A percentile compares a stretch with the other conserved stretches of the same genome.
These are phyloP conservation scores for Sebastes wilsoni DNA, from an alignment of 2,797 vertebrate genomes.

Conservation along the genomic window DNA sequence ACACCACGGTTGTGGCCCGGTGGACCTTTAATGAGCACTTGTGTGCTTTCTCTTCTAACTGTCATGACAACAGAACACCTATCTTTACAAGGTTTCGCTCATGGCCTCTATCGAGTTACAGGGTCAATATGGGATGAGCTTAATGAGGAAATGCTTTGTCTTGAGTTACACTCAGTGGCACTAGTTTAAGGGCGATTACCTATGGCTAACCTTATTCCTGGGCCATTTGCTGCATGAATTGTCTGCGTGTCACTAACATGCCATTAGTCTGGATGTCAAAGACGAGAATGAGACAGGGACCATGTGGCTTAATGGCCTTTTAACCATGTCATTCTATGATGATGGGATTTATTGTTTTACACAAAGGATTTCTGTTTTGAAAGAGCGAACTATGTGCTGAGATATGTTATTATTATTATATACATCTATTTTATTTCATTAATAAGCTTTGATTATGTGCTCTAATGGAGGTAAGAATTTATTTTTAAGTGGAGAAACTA, in stretches of 20 bases:
- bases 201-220: constrained; percentile 72
- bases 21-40: constrained; percentile 65
- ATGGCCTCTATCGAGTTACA: constrained; percentile 66
- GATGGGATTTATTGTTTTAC: constrained; percentile 25
- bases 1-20: constrained; percentile 6
- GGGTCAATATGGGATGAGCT: constrained; percentile 69
- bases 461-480: constrained; percentile 19
- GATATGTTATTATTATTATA: constrained; percentile 11
- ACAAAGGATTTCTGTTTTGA: constrained; percentile 31
- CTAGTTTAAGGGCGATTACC: constrained; percentile 76
- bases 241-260: constrained; percentile 62
- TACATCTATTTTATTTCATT: not conserved
- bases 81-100: constrained; percentile 72
- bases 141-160: constrained; percentile 80
- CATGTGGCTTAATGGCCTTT: constrained; percentile 54
- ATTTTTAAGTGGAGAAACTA: not conserved
- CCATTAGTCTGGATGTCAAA: constrained; percentile 64
- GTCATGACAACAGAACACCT: constrained; percentile 75
- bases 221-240: constrained; percentile 69
- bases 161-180: constrained; percentile 69
- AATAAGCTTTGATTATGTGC: constrained; percentile 13
- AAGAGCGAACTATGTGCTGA: constrained; percentile 16
- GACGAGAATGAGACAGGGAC: constrained; percentile 12
- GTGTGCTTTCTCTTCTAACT: constrained; percentile 59
- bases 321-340: constrained; percentile 51